phyloP scores from a whole-genome alignment of 1,140 invertebrate genomes.

The Apis dorsata region DNA sequence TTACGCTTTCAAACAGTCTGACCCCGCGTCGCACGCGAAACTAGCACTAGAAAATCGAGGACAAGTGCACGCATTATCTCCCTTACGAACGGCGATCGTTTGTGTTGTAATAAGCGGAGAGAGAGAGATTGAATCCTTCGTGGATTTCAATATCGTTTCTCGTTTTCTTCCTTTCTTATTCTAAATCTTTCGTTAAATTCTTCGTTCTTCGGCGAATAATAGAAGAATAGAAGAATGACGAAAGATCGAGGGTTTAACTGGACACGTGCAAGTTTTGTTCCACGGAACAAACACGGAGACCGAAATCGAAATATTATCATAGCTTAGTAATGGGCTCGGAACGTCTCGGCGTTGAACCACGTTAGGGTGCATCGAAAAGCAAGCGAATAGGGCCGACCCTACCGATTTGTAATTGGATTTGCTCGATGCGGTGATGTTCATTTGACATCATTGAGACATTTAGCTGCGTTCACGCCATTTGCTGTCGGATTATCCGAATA shows the following conservation, averaged over 20 bases:
- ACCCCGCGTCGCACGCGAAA: background rate
- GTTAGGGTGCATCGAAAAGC: slow-evolving; percentile 45
- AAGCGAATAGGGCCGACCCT: slow-evolving; percentile 63
- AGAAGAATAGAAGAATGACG: too few relatives aligned
- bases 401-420: slow-evolving; percentile 74
- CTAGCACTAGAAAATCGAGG: background rate
- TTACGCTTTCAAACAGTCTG: slow-evolving; percentile 54
- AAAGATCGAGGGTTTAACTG: slow-evolving; percentile 30
- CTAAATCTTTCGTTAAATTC: background rate
- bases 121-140: background rate
- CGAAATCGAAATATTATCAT: slow-evolving; percentile 74
- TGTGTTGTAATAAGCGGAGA: background rate
- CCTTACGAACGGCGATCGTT: background rate
- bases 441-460: slow-evolving; percentile 76
- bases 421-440: slow-evolving; percentile 73
- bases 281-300: slow-evolving; percentile 62
- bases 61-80: slow-evolving; percentile 23
- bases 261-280: slow-evolving; percentile 57
- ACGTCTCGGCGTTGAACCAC: slow-evolving; percentile 50
- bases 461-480: slow-evolving; percentile 58
- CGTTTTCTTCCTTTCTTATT: background rate
- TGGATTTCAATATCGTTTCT: background rate
- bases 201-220: background rate
- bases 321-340: slow-evolving; percentile 74
- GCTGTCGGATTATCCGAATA: slow-evolving; percentile 70